Evolutionary conservation across 2,113 vertebrate genomes (phyloP), one percentile per base, ranked within the genome.

Genomic region (Dicrurus megarhynchus): DNA sequence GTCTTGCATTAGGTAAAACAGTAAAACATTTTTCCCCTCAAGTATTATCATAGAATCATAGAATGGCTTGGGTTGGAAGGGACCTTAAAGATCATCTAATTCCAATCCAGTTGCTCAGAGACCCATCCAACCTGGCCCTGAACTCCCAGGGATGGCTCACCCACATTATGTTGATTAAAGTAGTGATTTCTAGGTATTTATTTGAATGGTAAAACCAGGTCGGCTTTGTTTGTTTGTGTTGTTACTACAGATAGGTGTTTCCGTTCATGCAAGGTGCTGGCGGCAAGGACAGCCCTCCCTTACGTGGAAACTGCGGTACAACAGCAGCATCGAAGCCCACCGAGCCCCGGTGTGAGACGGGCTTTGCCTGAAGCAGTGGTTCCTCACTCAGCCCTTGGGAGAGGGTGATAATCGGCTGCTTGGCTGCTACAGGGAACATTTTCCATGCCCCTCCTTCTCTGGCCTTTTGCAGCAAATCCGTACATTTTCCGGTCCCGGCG

Each of bases 371-470:
- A 5, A 53, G 70, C 44, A 3, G 11, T 0, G 50, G 23, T 52
- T 30, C 13, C 55, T 47, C 21, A 0, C 65, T 9, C 6, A 0
- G 7, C 41, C 37, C 55, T 50, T 0, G 0, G 50, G 42, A 10
- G 1, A 13, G 35, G 33, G 17, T 30, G 74, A 35, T 42, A 24
- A 44, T 39, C 8, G 1, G 19, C 63, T 27, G 11, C 71, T 79
- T 50, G n/a, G 52, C 37, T 74, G 64, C 73, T 26, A 21, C 77
- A 42, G 81, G 60, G 20, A 84, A 32, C 20, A 5, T 33, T 70
- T 81, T 28, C 70, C 78, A 68, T 0, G 4, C 55, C 46, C 3
- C 27, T 85, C 30, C 56, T 68, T 35, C n/a, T 37, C 41, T 2
- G 57, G 23, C 13, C 14, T 57, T 76, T 22, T 28, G 37, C 32